phyloP scores from a whole-genome alignment of 1,140 invertebrate species.

The Odontomachus brunneus region DNA sequence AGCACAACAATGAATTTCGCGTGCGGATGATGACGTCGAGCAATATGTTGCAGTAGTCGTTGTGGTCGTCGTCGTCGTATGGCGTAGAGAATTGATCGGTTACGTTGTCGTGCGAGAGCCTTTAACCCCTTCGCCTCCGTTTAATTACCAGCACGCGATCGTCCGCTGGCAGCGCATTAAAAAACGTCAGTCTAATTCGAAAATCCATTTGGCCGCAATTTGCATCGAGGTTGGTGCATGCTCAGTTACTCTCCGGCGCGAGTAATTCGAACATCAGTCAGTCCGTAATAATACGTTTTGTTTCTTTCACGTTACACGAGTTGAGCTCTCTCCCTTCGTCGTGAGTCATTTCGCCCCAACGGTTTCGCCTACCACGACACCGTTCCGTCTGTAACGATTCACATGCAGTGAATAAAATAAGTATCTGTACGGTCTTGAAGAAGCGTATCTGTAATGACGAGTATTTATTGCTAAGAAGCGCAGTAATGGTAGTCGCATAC shows the following conservation, averaged over 20 bases:
- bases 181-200: conserved; percentile 18
- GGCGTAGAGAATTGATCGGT: conserved; percentile 53
- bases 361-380: neutral
- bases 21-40: conserved; percentile 46
- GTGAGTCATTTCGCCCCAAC: neutral
- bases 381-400: neutral
- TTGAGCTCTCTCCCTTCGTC: neutral
- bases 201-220: conserved; percentile 9
- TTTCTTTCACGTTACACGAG: neutral
- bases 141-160: conserved; percentile 53
- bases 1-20: conserved; percentile 31
- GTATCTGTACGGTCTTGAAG: no score
- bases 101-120: conserved; percentile 46
- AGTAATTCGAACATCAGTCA: neutral
- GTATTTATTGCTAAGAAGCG: no score
- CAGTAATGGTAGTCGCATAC: no score
- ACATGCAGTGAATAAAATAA: no score
- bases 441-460: no score
- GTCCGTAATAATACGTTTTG: neutral
- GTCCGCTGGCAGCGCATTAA: neutral
- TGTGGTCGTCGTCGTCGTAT: neutral
- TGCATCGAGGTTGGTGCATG: neutral
- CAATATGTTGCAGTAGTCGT: neutral
- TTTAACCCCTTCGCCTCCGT: conserved; percentile 38
- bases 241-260: neutral